phyloP scores from a whole-genome alignment of 2,888 invertebrate species.

The Acleris holmiana region DNA sequence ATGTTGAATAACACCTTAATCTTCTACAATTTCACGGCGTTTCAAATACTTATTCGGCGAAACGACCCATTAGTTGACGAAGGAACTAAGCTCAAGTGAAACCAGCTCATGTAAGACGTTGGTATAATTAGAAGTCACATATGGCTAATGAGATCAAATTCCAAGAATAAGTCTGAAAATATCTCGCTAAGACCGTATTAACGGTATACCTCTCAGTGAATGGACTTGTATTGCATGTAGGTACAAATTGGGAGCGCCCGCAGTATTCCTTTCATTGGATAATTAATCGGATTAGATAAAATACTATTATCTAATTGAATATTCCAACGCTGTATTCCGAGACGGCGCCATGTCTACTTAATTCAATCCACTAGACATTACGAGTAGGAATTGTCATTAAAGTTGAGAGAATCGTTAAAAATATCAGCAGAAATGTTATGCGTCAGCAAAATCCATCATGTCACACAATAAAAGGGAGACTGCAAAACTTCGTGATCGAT shows the following conservation, averaged over 20 bases:
- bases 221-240: slow-evolving; percentile 1
- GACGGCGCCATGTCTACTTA: slow-evolving; percentile 29
- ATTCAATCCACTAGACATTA: slow-evolving; percentile 16
- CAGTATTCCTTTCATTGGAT: slow-evolving; percentile 31
- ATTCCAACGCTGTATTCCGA: slow-evolving; percentile 28
- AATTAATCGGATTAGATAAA: slow-evolving; percentile 31
- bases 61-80: background rate
- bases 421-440: background rate
- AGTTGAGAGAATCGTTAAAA: slow-evolving; percentile 7
- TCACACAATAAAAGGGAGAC: slow-evolving; percentile 11
- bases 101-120: slow-evolving; percentile 18
- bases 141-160: slow-evolving; percentile 38
- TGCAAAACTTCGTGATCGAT: slow-evolving; percentile 26
- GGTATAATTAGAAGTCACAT: slow-evolving; percentile 36
- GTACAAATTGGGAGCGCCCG: slow-evolving; percentile 32
- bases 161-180: slow-evolving; percentile 24
- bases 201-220: slow-evolving; percentile 3
- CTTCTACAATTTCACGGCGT: background rate
- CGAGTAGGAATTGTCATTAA: slow-evolving; percentile 12
- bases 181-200: slow-evolving; percentile 8
- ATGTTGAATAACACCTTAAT: background rate
- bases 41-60: background rate
- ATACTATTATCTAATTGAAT: slow-evolving; percentile 34
- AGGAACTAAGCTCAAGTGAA: slow-evolving; percentile 20
- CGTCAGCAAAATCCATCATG: slow-evolving; percentile 10